These are phyloP conservation scores for Microctenopoma stevenorrisi DNA, from an alignment of 2,797 vertebrate species.

Conservation along the genomic window DNA sequence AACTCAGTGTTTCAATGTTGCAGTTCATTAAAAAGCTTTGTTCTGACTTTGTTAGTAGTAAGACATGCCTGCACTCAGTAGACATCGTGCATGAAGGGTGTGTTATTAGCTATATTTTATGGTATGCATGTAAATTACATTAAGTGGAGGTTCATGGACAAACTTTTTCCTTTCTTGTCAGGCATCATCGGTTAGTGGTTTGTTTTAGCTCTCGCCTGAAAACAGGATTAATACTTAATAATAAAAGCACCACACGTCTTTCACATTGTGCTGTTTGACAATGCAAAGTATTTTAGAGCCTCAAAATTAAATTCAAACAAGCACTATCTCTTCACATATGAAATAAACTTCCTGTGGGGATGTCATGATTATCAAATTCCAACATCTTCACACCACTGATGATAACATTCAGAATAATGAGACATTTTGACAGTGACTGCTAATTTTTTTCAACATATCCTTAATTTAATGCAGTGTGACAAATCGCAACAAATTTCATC, in stretches of 20 bases:
- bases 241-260: no score
- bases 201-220: not conserved
- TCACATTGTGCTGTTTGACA: no score
- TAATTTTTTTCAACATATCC: not conserved
- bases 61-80: not conserved
- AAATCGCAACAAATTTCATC: no score
- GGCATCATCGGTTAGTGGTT: not conserved
- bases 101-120: not conserved
- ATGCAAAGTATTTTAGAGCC: no score
- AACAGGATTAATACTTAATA: not conserved
- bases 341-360: not conserved
- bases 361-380: not conserved
- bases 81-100: not conserved
- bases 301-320: no score
- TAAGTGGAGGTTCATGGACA: not conserved
- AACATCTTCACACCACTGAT: not conserved
- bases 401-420: no score
- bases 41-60: not conserved
- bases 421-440: not conserved
- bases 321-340: no score
- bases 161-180: constrained; percentile 9
- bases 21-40: not conserved
- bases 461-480: not conserved
- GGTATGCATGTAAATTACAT: constrained; percentile 6
- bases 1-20: not conserved